Conservation (phyloP, 2,113 vertebrate species). For the Phodopus roborovskii region DNA sequence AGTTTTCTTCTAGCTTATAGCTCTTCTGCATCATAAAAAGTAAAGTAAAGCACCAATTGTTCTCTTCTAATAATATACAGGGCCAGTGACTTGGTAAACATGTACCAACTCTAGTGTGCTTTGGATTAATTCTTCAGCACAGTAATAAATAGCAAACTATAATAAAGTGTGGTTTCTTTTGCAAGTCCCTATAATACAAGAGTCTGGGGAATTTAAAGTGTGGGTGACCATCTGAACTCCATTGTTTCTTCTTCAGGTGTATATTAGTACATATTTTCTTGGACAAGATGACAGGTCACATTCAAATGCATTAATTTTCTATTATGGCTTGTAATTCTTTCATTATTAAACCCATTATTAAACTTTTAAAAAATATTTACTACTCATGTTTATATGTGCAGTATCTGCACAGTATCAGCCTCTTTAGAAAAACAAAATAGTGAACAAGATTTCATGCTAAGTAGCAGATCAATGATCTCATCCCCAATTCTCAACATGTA, state of each 20-base stretch:
- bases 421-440: not conserved
- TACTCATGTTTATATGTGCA: not conserved
- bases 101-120: not conserved
- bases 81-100: not conserved
- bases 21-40: not conserved
- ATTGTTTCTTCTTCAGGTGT: not conserved
- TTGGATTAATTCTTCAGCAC: slow-evolving; percentile 32
- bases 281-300: not conserved
- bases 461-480: not conserved
- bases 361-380: not conserved
- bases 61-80: not conserved
- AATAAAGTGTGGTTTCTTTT: not conserved
- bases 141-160: slow-evolving; percentile 24
- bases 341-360: not conserved
- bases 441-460: not conserved
- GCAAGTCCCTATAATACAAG: not conserved
- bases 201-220: not conserved
- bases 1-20: not conserved
- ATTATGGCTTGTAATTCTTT: not conserved
- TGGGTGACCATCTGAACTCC: not conserved
- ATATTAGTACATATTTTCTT: not conserved
- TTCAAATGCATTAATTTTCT: not conserved
- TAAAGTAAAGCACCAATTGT: not conserved
- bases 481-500: not conserved
- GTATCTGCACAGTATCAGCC: not conserved